Conservation (phyloP, 2,113 vertebrate genomes). For the Mus spicilegus region DNA sequence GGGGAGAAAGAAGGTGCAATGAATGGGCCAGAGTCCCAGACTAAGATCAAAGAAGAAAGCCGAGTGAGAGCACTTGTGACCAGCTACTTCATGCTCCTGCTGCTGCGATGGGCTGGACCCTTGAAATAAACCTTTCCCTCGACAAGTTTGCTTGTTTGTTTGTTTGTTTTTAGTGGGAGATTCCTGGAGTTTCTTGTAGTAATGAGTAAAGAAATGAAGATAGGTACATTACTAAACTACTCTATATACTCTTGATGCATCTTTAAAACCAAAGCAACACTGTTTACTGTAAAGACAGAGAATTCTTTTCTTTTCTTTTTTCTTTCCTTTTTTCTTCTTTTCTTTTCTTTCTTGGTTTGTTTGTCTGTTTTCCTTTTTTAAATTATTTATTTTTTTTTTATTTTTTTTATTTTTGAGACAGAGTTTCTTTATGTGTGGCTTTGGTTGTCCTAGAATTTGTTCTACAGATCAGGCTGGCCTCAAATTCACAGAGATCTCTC, state of each 20-base stretch:
- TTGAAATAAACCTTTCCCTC: background rate
- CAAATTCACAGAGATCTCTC: background rate
- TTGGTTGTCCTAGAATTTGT: background rate
- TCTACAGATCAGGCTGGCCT: too few species aligned
- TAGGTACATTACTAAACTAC: background rate
- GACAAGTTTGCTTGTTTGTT: too few species aligned
- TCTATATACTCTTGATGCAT: background rate
- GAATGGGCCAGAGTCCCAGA: background rate
- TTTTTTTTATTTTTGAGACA: background rate
- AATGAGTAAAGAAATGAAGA: too few species aligned
- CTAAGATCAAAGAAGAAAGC: background rate
- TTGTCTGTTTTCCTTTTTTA: too few species aligned
- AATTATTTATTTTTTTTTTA: too few species aligned
- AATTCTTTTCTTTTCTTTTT: background rate
- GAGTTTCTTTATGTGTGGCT: background rate
- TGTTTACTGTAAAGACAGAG: background rate
- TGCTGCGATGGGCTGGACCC: fast-evolving
- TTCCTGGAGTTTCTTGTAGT: background rate
- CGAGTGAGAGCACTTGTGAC: fast-evolving
- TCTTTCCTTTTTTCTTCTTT: background rate
- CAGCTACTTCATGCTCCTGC: too few species aligned
- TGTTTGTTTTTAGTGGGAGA: too few species aligned
- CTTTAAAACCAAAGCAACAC: background rate
- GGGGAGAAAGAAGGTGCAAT: background rate
- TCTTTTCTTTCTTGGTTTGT: background rate